These are phyloP conservation scores for Dorcus parallelipipedus DNA, from an alignment of 2,888 invertebrate species.

Conservation along the genomic window DNA sequence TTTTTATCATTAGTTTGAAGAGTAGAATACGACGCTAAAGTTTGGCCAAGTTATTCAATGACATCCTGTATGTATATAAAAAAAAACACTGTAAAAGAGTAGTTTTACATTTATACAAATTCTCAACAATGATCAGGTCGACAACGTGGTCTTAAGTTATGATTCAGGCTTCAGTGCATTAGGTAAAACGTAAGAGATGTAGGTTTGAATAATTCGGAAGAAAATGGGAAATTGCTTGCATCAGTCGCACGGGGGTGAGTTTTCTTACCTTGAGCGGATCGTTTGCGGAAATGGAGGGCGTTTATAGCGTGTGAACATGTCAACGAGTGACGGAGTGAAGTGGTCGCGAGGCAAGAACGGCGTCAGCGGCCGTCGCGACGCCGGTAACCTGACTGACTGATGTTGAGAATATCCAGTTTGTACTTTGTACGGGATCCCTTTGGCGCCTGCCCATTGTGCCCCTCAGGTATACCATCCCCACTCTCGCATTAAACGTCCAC, in stretches of 20 bases:
- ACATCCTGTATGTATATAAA: too few species aligned
- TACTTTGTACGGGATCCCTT: slow-evolving; percentile 33
- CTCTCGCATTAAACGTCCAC: slow-evolving; percentile 34
- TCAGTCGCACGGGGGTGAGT: not conserved
- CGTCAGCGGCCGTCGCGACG: slow-evolving; percentile 46
- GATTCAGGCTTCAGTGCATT: too few species aligned
- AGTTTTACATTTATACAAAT: too few species aligned
- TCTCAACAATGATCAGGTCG: too few species aligned
- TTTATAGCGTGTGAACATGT: slow-evolving; percentile 3
- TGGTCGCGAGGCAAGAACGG: slow-evolving; percentile 14
- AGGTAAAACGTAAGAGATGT: too few species aligned
- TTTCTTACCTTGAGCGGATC: slow-evolving; percentile 1
- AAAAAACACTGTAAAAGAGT: too few species aligned
- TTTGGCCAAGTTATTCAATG: too few species aligned
- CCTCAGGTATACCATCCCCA: slow-evolving; percentile 32
- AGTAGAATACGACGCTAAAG: too few species aligned
- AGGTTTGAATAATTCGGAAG: too few species aligned
- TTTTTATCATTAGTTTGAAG: too few species aligned
- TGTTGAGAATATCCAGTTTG: slow-evolving; percentile 33
- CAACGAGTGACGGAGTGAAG: slow-evolving; percentile 4
- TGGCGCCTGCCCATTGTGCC: slow-evolving; percentile 43
- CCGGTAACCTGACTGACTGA: slow-evolving; percentile 47
- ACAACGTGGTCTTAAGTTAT: too few species aligned
- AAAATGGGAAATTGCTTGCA: not conserved
- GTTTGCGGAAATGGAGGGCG: not conserved